These are phyloP conservation scores for Protobothrops flavoviridis DNA, from an alignment of 2,113 vertebrate species.

Conservation along the genomic window DNA sequence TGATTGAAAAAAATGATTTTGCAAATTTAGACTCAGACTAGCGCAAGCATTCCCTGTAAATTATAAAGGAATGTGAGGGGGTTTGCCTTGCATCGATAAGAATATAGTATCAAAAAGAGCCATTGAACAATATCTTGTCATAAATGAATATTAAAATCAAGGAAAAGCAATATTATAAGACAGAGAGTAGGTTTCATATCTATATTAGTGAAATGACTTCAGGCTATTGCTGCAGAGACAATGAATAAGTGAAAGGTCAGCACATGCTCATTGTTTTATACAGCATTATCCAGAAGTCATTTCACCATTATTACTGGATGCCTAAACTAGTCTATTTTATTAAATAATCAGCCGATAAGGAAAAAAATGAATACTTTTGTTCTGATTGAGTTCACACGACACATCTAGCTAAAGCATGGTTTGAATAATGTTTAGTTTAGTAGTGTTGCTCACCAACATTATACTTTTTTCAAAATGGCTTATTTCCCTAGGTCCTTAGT, in stretches of 20 bases:
- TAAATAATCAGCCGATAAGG: not conserved
- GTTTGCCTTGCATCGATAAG: not conserved
- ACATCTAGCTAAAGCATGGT: not conserved
- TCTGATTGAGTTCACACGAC: not conserved
- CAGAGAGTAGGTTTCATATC: not conserved
- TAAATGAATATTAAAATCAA: not conserved
- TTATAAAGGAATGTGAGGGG: not conserved
- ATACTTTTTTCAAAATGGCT: not conserved
- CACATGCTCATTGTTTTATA: not conserved
- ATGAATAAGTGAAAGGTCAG: not conserved
- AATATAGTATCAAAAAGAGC: not conserved
- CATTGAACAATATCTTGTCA: not conserved
- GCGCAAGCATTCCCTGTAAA: not conserved
- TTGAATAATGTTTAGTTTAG: not conserved
- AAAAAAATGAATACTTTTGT: not conserved
- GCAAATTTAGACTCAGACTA: not conserved
- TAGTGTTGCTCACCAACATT: not conserved
- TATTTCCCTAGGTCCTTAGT: not conserved
- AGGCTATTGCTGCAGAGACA: not conserved
- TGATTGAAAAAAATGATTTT: not conserved
- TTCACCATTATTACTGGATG: not conserved
- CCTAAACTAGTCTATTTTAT: not conserved
- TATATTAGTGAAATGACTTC: not conserved
- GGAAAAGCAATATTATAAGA: not conserved
- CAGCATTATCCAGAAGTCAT: not conserved